phyloP scores from a whole-genome alignment of 2,888 invertebrate genomes.

The Sphaerophoria rueppellii region DNA sequence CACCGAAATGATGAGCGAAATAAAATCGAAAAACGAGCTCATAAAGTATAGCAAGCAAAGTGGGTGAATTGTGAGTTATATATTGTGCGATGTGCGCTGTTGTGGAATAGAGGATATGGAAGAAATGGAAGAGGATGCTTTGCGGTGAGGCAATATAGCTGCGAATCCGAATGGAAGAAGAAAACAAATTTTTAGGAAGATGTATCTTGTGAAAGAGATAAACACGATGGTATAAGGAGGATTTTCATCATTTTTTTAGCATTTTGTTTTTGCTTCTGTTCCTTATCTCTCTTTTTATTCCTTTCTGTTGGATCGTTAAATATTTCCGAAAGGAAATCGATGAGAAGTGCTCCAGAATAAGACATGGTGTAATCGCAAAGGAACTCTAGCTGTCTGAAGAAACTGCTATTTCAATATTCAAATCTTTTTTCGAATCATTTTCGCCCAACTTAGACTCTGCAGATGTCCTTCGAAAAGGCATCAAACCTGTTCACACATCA shows the following conservation, averaged over 20 bases:
- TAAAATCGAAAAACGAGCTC: constrained; percentile 67
- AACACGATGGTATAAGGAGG: constrained; percentile 44
- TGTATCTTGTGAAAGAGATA: constrained; percentile 71
- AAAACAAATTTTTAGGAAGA: constrained; percentile 32
- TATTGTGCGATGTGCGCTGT: constrained; percentile 7
- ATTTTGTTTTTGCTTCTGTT: neutral
- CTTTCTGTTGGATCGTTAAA: neutral
- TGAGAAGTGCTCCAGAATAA: constrained; percentile 12
- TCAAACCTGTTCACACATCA: too few species aligned
- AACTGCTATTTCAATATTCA: too few species aligned
- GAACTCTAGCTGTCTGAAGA: too few species aligned
- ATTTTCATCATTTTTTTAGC: constrained; percentile 54
- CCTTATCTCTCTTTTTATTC: constrained; percentile 13
- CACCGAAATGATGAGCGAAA: constrained; percentile 61
- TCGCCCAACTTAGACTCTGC: too few species aligned
- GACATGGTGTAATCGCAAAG: too few species aligned
- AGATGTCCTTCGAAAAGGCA: too few species aligned
- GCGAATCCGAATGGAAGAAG: constrained; percentile 65
- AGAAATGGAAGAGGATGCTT: constrained; percentile 61
- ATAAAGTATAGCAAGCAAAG: constrained; percentile 43
- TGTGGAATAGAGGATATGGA: neutral
- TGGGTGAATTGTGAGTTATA: constrained; percentile 42
- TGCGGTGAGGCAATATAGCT: constrained; percentile 27
- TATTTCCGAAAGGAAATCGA: constrained; percentile 58
- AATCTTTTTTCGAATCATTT: too few species aligned